phyloP scores from a whole-genome alignment of 1,140 invertebrate species.

The Elymnias hypermnestra region DNA sequence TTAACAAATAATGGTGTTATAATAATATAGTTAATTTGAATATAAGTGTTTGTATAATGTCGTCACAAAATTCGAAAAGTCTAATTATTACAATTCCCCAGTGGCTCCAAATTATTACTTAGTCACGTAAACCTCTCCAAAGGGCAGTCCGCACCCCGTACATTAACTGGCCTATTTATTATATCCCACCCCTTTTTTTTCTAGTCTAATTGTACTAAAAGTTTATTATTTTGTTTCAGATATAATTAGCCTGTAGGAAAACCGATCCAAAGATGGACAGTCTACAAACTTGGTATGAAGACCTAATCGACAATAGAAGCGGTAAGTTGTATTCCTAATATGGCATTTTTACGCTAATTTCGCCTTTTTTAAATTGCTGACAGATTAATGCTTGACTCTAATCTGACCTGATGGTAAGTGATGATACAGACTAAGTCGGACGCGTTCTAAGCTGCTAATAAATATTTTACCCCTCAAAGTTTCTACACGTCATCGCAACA shows the following conservation, averaged over 20 bases:
- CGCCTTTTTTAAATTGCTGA: no score
- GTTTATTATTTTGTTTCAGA: conserved; percentile 73
- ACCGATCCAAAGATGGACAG: conserved; percentile 76
- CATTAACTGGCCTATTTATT: conserved; percentile 17
- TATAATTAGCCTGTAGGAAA: conserved; percentile 57
- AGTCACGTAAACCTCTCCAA: conserved; percentile 18
- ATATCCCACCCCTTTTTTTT: conserved; percentile 10
- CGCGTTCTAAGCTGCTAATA: no score
- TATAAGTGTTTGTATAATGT: no score
- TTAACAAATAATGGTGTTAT: no score
- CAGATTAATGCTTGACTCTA: no score
- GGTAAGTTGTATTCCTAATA: no score
- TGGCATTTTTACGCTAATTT: no score
- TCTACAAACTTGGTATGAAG: conserved; percentile 83
- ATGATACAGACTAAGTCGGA: no score
- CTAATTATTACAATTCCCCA: conserved; percentile 14
- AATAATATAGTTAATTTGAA: no score
- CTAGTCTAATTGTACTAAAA: conserved; percentile 8
- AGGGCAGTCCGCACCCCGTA: conserved; percentile 13
- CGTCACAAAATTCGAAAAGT: neutral
- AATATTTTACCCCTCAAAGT: no score
- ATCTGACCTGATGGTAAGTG: no score
- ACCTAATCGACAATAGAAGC: conserved; percentile 87
- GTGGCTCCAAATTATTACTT: conserved; percentile 11
- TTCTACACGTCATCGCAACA: no score